Conservation (phyloP, 1,140 invertebrate species). For the Diploscapter pachys region DNA sequence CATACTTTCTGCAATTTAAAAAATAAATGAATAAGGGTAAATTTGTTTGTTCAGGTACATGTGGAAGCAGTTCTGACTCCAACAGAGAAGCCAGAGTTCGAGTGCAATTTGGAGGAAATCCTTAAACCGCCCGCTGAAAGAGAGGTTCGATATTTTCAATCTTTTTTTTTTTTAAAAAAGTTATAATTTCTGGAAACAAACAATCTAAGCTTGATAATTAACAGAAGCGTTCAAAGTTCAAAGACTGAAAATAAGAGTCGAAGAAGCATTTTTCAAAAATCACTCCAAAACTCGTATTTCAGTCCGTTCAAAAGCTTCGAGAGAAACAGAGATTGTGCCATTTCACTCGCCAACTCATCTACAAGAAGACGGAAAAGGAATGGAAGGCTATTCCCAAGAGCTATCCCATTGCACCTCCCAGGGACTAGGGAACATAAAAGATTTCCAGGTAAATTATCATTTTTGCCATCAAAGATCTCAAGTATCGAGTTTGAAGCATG, state of each 20-base stretch:
- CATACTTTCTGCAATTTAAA: no score
- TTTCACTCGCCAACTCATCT: constrained; percentile 53
- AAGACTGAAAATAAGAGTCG: background rate
- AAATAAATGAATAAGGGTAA: background rate
- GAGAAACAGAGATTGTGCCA: constrained; percentile 51
- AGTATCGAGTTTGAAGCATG: no score
- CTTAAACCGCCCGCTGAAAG: constrained; percentile 52
- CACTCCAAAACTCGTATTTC: constrained; percentile 1
- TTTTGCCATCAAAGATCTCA: no score
- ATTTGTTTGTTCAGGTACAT: constrained; percentile 44
- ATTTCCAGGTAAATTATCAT: no score
- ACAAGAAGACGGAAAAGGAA: constrained; percentile 51
- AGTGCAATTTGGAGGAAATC: constrained; percentile 49
- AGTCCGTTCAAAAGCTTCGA: constrained; percentile 46
- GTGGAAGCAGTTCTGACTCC: constrained; percentile 31
- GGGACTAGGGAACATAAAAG: constrained; percentile 57
- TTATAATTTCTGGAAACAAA: background rate
- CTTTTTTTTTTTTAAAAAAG: background rate
- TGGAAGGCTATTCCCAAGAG: constrained; percentile 68
- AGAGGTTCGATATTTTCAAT: background rate
- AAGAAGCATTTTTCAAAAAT: background rate
- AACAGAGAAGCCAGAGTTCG: constrained; percentile 13
- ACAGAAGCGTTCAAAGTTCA: no score
- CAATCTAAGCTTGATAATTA: background rate
- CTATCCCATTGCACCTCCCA: constrained; percentile 93